A percentile compares a stretch with the other conserved stretches of the same genome.
Conservation (phyloP, 2,888 invertebrate genomes). For the Catotricha subobsoleta region DNA sequence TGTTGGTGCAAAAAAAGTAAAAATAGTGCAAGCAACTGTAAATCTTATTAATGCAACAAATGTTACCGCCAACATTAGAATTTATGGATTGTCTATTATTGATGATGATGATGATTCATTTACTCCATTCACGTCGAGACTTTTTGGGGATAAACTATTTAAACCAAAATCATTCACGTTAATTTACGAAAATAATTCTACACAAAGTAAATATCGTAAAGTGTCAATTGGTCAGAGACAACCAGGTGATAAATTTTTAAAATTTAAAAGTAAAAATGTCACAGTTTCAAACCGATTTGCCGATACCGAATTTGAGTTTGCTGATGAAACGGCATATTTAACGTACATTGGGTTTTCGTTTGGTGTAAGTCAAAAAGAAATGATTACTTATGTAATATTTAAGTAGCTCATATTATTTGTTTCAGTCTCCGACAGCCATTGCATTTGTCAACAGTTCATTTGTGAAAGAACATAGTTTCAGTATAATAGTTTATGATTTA, state of each 20-base stretch:
- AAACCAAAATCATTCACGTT: conserved; percentile 1
- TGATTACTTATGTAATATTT: too few relatives aligned
- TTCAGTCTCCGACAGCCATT: conserved; percentile 2
- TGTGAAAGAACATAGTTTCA: background rate
- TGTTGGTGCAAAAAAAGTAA: background rate
- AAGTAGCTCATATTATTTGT: background rate
- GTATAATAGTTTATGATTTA: conserved; percentile 2
- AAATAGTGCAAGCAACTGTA: background rate
- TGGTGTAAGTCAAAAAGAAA: too few relatives aligned
- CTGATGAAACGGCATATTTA: background rate
- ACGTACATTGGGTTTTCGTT: background rate
- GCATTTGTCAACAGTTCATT: conserved; percentile 3
- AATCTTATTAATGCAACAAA: background rate
- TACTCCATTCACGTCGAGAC: background rate
- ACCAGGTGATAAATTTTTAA: background rate
- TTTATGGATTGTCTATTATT: background rate
- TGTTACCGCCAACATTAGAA: background rate
- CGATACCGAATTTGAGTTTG: too few relatives aligned
- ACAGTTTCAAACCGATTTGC: too few relatives aligned
- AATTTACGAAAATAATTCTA: conserved; percentile 1
- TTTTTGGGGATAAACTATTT: background rate
- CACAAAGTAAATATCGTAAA: background rate
- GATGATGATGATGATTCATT: background rate
- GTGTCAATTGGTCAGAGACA: background rate
- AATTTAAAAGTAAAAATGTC: too few relatives aligned